Evolutionary conservation across 2,888 invertebrate species (phyloP), one percentile per base, ranked within the genome.

Genomic region (Ischnus inquisitorius): DNA sequence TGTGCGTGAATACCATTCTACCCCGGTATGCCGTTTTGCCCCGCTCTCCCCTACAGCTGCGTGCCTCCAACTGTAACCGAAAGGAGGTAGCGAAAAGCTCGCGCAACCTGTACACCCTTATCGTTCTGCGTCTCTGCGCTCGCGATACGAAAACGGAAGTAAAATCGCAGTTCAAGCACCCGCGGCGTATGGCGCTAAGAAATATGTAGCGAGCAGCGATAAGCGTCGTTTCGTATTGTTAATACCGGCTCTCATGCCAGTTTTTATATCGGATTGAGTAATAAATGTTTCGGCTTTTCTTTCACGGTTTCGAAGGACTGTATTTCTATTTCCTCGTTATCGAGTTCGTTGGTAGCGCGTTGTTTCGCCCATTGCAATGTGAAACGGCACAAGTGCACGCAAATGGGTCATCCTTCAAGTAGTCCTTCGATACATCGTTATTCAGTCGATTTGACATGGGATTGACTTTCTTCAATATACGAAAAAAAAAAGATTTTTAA

Each of bases 61-160:
- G 19, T 62, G 22, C 54, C 19, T 46, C 62, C 16, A 46, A 62
- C 46, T 60, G 2, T 14, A 25, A 34, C 28, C 25, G 34, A 12
- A 60, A n/a, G 12, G 28, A n/a, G 60, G 28, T 28, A 34, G 60
- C 54, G 19, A 54, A 34, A 54, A 34, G 28, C 60, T 60, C 60
- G 46, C 62, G 19, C 71, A 60, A 12, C 62, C 62, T 28, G 54
- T 12, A 12, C 2, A 46, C 62, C 41, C 64, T 71, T 71, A 79
- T 78, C 78, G 64, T 43, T 64, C 67, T 54, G 25, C 71, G 71
- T 39, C 62, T 60, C 51, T 64, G 72, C 28, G 67, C 68, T 19
- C 62, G 48, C 48, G 69, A 57, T 41, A 62, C 48, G 68, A 74
- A 43, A 84, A 79, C 62, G 77, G 68, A 69, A 80, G 71, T 84